Conservation (phyloP, 2,888 invertebrate species). For the Nectonema munidae region DNA sequence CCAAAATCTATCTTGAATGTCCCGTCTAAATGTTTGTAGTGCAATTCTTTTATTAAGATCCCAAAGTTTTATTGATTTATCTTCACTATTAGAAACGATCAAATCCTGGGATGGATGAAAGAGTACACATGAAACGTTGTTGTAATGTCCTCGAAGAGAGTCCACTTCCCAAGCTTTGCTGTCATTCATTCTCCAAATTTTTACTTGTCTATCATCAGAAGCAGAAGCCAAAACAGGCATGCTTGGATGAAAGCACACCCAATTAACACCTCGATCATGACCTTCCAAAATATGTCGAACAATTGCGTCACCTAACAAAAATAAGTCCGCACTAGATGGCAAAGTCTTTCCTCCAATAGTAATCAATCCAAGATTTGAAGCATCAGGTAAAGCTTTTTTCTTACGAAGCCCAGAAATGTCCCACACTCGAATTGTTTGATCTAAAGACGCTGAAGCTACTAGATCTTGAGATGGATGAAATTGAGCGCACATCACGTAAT, state of each 20-base stretch:
- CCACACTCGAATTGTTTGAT: slow-evolving; percentile 93
- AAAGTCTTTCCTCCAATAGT: too few species aligned
- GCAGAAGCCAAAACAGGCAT: slow-evolving; percentile 77
- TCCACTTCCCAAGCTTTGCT: slow-evolving; percentile 82
- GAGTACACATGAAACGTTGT: slow-evolving; percentile 82
- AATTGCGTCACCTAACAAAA: slow-evolving; percentile 32
- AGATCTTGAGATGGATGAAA: slow-evolving; percentile 87
- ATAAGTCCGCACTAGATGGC: slow-evolving; percentile 9
- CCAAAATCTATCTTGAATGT: slow-evolving; percentile 44
- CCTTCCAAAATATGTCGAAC: slow-evolving; percentile 28
- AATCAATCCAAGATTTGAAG: too few species aligned
- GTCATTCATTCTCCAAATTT: slow-evolving; percentile 46
- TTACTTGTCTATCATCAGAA: slow-evolving; percentile 87
- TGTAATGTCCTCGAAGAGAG: slow-evolving; percentile 94
- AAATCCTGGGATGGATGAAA: slow-evolving; percentile 89
- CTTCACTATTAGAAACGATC: slow-evolving; percentile 80
- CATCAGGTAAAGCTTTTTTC: slow-evolving; percentile 30
- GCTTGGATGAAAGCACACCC: slow-evolving; percentile 80
- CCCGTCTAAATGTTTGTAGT: slow-evolving; percentile 45
- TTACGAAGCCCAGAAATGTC: slow-evolving; percentile 65
- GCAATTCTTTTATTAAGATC: slow-evolving; percentile 78
- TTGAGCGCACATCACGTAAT: slow-evolving; percentile 96
- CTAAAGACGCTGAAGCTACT: slow-evolving; percentile 75
- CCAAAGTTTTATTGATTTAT: slow-evolving; percentile 89
- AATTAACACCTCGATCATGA: slow-evolving; percentile 87